Conservation (phyloP, 1,140 invertebrate genomes). For the Agraylea sexmaculata region DNA sequence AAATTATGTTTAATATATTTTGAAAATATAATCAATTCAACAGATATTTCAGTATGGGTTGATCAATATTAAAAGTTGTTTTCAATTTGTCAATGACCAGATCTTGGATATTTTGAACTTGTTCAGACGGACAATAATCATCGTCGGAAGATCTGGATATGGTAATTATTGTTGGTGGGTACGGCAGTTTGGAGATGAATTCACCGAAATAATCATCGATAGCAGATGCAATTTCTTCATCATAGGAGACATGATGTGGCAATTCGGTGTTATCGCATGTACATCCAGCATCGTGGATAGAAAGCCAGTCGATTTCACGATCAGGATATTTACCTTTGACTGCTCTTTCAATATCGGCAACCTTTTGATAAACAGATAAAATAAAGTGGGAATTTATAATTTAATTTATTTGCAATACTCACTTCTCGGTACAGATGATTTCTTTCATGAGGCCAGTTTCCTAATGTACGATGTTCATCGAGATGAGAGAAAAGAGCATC, state of each 20-base stretch:
- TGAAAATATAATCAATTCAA: too few species aligned
- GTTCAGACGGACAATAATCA: conserved; percentile 72
- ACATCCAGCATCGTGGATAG: conserved; percentile 73
- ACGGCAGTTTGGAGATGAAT: conserved; percentile 50
- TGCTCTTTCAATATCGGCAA: conserved; percentile 35
- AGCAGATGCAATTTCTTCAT: conserved; percentile 52
- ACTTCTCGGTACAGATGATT: conserved; percentile 34
- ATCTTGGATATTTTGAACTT: conserved; percentile 60
- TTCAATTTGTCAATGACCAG: conserved; percentile 38
- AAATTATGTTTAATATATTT: too few species aligned
- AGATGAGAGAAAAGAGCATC: conserved; percentile 50
- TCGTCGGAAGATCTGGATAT: conserved; percentile 73
- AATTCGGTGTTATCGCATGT: conserved; percentile 71
- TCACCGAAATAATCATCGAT: conserved; percentile 43
- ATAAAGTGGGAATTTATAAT: background rate
- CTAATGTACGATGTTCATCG: conserved; percentile 42
- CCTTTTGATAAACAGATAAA: conserved; percentile 25
- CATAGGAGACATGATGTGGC: conserved; percentile 67
- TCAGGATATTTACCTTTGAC: conserved; percentile 41
- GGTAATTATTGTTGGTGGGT: conserved; percentile 60
- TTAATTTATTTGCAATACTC: conserved; percentile 17
- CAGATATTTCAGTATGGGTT: conserved; percentile 16
- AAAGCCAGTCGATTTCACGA: conserved; percentile 61
- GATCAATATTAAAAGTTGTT: conserved; percentile 12
- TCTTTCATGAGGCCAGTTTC: conserved; percentile 34